Conservation (phyloP, 2,888 invertebrate genomes). For the Melinaea menophilus region DNA sequence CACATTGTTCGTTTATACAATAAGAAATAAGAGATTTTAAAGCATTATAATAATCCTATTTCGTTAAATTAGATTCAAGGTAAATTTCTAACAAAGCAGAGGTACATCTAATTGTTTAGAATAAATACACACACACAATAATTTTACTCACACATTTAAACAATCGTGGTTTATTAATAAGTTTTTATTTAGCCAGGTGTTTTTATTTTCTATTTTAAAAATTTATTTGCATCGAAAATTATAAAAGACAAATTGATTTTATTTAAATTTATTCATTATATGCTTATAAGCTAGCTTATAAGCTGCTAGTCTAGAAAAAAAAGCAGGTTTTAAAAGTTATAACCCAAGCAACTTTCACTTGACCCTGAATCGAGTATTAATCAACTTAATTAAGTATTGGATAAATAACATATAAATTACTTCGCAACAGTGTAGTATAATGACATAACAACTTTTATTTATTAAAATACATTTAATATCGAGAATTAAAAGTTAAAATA, state of each 20-base stretch:
- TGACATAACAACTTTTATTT: too few relatives aligned
- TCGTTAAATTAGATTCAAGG: neutral
- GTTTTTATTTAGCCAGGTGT: neutral
- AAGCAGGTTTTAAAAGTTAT: too few relatives aligned
- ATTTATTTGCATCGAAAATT: neutral
- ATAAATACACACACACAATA: neutral
- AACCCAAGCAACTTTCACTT: too few relatives aligned
- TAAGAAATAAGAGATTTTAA: constrained; percentile 9
- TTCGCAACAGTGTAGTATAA: too few relatives aligned
- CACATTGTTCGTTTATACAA: constrained; percentile 48
- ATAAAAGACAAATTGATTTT: too few relatives aligned
- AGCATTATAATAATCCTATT: neutral
- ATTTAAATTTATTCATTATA: too few relatives aligned
- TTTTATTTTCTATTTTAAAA: neutral
- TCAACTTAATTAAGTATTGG: too few relatives aligned
- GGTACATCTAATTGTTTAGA: neutral
- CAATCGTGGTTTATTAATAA: too few relatives aligned
- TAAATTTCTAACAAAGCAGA: neutral
- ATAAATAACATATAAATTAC: too few relatives aligned
- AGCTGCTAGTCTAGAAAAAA: too few relatives aligned
- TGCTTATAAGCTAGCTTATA: too few relatives aligned
- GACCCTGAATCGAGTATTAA: too few relatives aligned
- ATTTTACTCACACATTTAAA: neutral
- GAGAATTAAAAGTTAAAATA: neutral
- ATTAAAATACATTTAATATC: neutral